Evolutionary conservation across 2,888 invertebrate species (phyloP), one percentile per base, ranked within the genome.

Genomic region (Andrena camellia): DNA sequence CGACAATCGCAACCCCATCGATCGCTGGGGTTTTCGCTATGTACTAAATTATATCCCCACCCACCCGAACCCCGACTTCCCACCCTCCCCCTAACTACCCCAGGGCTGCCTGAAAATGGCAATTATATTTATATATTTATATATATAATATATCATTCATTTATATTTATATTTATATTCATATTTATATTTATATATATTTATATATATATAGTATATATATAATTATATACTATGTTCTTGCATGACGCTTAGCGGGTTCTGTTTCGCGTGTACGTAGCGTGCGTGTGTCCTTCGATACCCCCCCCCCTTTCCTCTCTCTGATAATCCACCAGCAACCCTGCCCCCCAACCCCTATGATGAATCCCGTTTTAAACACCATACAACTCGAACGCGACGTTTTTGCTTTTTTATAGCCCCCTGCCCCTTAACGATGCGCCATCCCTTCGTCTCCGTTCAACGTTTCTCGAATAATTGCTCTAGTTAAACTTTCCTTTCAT

Each of bases 151-250:
- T 88, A 88, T 88, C 73, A 78, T 85, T 81, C 76, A 88, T 85
- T 84, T 87, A 81, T 85, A 88, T 88, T 74, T 75, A 80, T 87
- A 83, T 87, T 77, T 85, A 80, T 81, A 86, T 84, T 74, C 54
- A 76, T 84, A 87, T 83, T 80, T 81, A 78, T 81, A 83, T 84
- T 74, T 78, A 84, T 80, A 81, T 89, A 85, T 78, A 90, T 91
- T 88, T 87, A 78, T 86, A 69, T 83, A 77, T 86, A 60, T 87
- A 82, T 88, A 71, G 68, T 84, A 81, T 90, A 87, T 85, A 84
- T 86, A 79, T 77, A 83, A 82, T 81, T 77, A 86, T 90, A 89
- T 91, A 89, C 90, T 92, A 91, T 92, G 85, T 84, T 76, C 86
- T 85, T 82, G 78, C 79, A 81, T 76, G 70, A 85, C 48, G 74